Conservation (phyloP, 2,797 vertebrate species). For the Macroramphosus scolopax region DNA sequence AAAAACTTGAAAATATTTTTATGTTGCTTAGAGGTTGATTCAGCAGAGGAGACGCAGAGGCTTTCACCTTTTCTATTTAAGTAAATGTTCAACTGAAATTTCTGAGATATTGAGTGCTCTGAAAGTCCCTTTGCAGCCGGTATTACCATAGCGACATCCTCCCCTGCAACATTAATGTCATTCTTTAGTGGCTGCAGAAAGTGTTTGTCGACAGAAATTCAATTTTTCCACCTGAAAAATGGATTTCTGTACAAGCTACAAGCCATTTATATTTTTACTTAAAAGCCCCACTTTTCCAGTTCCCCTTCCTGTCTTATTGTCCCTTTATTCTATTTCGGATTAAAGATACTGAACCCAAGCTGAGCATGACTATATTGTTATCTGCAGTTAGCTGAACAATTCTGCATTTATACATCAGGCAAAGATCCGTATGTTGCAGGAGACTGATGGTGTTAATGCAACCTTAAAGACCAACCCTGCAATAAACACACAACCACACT, state of each 20-base stretch:
- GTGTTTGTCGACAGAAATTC: constrained; percentile 59
- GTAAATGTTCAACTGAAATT: constrained; percentile 54
- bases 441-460: too few relatives aligned
- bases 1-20: constrained; percentile 54
- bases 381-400: not conserved
- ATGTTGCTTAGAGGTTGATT: constrained; percentile 28
- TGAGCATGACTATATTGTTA: not conserved
- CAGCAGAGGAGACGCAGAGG: constrained; percentile 8
- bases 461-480: constrained; percentile 6
- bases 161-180: constrained; percentile 66
- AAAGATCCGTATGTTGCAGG: too few relatives aligned
- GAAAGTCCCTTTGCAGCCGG: constrained; percentile 37
- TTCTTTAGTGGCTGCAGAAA: constrained; percentile 62
- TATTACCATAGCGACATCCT: constrained; percentile 44
- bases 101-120: constrained; percentile 46
- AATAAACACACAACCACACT: constrained; percentile 34
- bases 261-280: constrained; percentile 60
- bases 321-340: constrained; percentile 23
- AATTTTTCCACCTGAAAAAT: constrained; percentile 52
- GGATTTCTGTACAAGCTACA: constrained; percentile 37
- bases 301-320: constrained; percentile 2
- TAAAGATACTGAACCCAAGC: too few relatives aligned
- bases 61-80: constrained; percentile 42
- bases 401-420: too few relatives aligned
- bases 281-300: constrained; percentile 26